Percentiles rank a stretch among this genome's conserved stretches.
These are phyloP conservation scores for Tortrix viridana DNA, from an alignment of 2,888 invertebrate species.

Conservation along the genomic window DNA sequence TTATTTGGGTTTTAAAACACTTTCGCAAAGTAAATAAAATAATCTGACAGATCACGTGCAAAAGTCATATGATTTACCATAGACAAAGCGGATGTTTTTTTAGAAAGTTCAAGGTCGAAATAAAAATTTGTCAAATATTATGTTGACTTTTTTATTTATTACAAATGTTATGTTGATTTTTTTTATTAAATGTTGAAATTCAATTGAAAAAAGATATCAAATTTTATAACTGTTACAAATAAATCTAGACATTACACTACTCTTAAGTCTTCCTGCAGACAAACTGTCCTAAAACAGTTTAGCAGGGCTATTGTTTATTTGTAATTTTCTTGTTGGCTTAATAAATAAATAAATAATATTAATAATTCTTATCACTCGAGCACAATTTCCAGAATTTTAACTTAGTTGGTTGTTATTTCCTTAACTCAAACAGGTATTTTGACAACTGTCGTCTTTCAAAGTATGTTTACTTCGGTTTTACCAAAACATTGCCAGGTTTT, in stretches of 20 bases:
- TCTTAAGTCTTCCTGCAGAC: too few relatives aligned
- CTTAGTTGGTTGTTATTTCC: background rate
- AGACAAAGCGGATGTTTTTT: slow-evolving; percentile 56
- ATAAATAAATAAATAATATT: too few relatives aligned
- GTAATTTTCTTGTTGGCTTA: too few relatives aligned
- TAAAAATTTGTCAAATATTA: slow-evolving; percentile 13
- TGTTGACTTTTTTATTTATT: too few relatives aligned
- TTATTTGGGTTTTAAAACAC: slow-evolving; percentile 41
- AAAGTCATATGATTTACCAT: slow-evolving; percentile 80
- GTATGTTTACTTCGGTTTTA: background rate
- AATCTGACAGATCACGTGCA: slow-evolving; percentile 76
- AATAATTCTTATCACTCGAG: background rate
- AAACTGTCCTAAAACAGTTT: too few relatives aligned
- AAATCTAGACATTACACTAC: too few relatives aligned
- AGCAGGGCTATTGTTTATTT: too few relatives aligned
- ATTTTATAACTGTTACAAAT: too few relatives aligned
- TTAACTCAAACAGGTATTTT: slow-evolving; percentile 2
- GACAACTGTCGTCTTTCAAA: background rate
- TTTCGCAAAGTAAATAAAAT: slow-evolving; percentile 56
- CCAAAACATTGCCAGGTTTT: background rate
- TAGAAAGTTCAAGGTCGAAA: slow-evolving; percentile 57
- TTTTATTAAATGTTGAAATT: too few relatives aligned
- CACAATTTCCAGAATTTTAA: background rate
- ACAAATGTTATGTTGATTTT: too few relatives aligned
- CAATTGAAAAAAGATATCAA: too few relatives aligned